These are phyloP conservation scores for Luperina nickerlii DNA, from an alignment of 2,888 invertebrate genomes.

Conservation along the genomic window DNA sequence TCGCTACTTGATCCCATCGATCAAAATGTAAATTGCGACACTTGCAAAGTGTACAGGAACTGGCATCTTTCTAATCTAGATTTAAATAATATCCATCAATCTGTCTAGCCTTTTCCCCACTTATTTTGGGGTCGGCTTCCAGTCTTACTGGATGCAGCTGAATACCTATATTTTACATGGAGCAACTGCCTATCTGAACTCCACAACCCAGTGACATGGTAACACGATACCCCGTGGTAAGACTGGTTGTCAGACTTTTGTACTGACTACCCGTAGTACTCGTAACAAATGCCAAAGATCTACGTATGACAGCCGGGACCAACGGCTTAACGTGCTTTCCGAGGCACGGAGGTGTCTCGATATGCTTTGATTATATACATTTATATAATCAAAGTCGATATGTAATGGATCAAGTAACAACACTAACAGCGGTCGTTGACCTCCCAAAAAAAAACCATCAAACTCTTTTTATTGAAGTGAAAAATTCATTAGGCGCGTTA, in stretches of 20 bases:
- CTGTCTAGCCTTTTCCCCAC: too few relatives aligned
- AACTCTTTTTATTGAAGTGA: too few relatives aligned
- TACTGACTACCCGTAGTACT: not conserved
- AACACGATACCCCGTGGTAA: not conserved
- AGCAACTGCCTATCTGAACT: too few relatives aligned
- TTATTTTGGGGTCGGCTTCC: too few relatives aligned
- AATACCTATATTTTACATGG: too few relatives aligned
- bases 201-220: too few relatives aligned
- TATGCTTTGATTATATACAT: too few relatives aligned
- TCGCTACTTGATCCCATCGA: constrained; percentile 22
- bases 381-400: too few relatives aligned
- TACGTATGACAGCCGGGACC: not conserved
- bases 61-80: constrained; percentile 14
- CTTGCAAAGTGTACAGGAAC: constrained; percentile 16
- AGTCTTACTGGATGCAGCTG: too few relatives aligned
- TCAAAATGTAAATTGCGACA: constrained; percentile 12
- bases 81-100: not conserved
- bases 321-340: not conserved
- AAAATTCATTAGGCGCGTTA: too few relatives aligned
- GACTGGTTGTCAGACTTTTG: not conserved
- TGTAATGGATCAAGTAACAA: not conserved
- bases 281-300: not conserved
- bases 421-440: too few relatives aligned
- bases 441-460: too few relatives aligned
- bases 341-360: not conserved